Evolutionary conservation across 2,113 vertebrate genomes (phyloP), one percentile per base, ranked within the genome.

Genomic region (Clarias macrocephalus): DNA sequence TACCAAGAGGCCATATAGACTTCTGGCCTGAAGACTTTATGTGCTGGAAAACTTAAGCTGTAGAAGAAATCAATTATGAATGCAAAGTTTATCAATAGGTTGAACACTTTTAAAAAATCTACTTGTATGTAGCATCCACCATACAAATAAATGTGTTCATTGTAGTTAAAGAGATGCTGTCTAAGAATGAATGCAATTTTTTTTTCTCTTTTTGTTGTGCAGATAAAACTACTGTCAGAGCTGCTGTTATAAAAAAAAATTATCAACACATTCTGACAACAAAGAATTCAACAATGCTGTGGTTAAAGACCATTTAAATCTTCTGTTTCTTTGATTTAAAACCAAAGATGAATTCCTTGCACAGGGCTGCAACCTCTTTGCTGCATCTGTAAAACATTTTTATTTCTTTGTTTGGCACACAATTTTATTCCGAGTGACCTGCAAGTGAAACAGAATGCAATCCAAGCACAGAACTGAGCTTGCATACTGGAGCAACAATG

Each of bases 341-440:
- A 30, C 76, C 28, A 79, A 79, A 79, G n/a, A 79, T 79, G 76
- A 57, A 30, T 79, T 56, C 76, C n/a, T 30, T 79, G 54, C 52
- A 79, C n/a, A 79, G n/a, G n/a, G 52, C 52, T 79, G 52, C 76
- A 79, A 79, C 52, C 15, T 79, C 16, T 57, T 57, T 57, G 52
- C 76, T 79, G n/a, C 76, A 79, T 79, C 76, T 79, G 76, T 57
- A 79, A 79, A 79, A 57, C 52, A 79, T 79, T 79, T 57, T 56
- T 75, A 76, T 76, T 79, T 30, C 56, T 57, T 79, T 37, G 28
- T 76, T 52, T 76, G 73, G 42, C 52, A 57, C n/a, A 28, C 52
- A 57, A 18, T 79, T 77, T 79, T 79, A 79, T 28, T 79, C 76
- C 52, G 18, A 79, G 76, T 79, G 52, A 57, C 52, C 30, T 19